These are phyloP conservation scores for Danio tinwini DNA, from an alignment of 2,797 vertebrate species.

Conservation along the genomic window DNA sequence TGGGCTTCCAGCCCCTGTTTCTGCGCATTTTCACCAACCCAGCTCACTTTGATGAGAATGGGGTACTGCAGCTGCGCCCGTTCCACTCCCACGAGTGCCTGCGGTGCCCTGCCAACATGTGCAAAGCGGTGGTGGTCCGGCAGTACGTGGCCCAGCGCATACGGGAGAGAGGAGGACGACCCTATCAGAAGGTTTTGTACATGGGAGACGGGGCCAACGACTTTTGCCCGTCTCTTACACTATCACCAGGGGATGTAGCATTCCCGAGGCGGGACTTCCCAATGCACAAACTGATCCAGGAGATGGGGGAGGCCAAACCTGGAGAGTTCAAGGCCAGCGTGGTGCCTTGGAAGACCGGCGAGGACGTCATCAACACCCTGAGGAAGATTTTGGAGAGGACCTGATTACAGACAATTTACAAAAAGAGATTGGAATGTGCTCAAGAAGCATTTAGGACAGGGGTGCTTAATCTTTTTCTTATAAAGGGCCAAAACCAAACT, in stretches of 20 bases:
- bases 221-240: slow-evolving; percentile 86
- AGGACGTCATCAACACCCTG: slow-evolving; percentile 84
- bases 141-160: slow-evolving; percentile 87
- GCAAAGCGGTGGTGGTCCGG: slow-evolving; percentile 88
- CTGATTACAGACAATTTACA: slow-evolving; percentile 44
- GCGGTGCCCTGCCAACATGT: slow-evolving; percentile 93
- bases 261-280: slow-evolving; percentile 90
- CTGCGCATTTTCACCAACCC: slow-evolving; percentile 91
- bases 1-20: slow-evolving; percentile 83
- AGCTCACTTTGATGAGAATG: slow-evolving; percentile 84
- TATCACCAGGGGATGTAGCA: slow-evolving; percentile 83
- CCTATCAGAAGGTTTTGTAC: slow-evolving; percentile 89
- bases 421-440: too few species aligned
- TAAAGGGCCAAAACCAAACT: too few species aligned
- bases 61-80: slow-evolving; percentile 85
- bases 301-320: slow-evolving; percentile 84
- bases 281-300: slow-evolving; percentile 90
- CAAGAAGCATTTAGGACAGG: too few species aligned
- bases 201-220: slow-evolving; percentile 95
- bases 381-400: slow-evolving; percentile 80
- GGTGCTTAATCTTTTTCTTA: too few species aligned
- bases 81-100: slow-evolving; percentile 91
- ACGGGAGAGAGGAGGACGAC: slow-evolving; percentile 80
- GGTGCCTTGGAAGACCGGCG: slow-evolving; percentile 88
- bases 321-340: slow-evolving; percentile 85